Evolutionary conservation across 2,797 vertebrate genomes (phyloP).

Genomic region (Galagoides demidoff): DNA sequence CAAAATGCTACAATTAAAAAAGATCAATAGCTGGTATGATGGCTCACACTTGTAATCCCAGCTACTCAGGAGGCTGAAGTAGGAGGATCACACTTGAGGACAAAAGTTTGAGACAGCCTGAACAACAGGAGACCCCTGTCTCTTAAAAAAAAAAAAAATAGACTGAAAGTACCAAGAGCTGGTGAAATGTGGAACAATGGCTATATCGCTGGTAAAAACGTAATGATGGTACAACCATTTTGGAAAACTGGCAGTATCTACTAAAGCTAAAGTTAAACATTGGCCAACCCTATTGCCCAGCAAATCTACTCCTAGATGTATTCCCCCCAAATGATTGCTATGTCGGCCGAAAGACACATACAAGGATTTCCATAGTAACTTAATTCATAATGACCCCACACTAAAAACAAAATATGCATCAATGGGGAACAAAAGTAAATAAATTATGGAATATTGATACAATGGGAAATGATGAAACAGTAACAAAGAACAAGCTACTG

Average conservation of each 20-base stretch:
- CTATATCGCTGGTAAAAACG: not conserved
- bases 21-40: not conserved
- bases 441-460: not conserved
- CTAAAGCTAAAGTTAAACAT: not conserved
- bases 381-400: not conserved
- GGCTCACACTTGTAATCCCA: not conserved
- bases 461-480: not conserved
- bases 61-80: not conserved
- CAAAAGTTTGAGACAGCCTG: not conserved
- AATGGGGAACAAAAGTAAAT: not conserved
- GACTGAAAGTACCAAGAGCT: not conserved
- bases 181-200: not conserved
- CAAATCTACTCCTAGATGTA: not conserved
- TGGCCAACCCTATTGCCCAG: not conserved
- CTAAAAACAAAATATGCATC: conserved; percentile 15
- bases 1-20: not conserved
- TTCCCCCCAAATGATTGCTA: not conserved
- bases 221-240: not conserved
- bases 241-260: not conserved
- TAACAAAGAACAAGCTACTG: not conserved
- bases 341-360: not conserved
- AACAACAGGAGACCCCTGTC: not conserved
- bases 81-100: not conserved
- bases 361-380: not conserved
- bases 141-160: not conserved